Percentiles rank a stretch among this genome's conserved stretches.
Evolutionary conservation across 2,113 vertebrate genomes (phyloP).

Genomic region (Oryzias celebensis): DNA sequence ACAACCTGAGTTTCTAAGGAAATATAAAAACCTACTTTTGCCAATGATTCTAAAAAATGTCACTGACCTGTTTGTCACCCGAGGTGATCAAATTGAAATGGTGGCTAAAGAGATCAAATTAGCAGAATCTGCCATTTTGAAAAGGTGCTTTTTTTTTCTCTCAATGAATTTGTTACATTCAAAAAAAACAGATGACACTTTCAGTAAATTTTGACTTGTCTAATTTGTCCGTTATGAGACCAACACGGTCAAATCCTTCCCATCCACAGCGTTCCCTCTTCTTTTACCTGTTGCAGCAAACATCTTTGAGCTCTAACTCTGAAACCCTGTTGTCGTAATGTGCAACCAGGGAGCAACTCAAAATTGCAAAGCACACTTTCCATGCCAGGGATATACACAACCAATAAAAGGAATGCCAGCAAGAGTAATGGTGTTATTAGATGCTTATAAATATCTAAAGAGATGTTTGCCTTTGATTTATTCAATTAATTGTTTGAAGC

Average conservation of each 20-base stretch:
- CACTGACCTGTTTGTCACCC: no score
- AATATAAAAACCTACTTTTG: no score
- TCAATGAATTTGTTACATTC: no score
- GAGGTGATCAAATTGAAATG: no score
- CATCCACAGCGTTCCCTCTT: conserved; percentile 32
- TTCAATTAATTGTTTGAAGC: conserved; percentile 63
- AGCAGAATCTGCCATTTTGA: no score
- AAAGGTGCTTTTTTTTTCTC: no score
- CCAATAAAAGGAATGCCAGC: conserved; percentile 71
- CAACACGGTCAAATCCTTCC: conserved; percentile 43
- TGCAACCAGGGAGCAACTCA: conserved; percentile 49
- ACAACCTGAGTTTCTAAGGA: no score
- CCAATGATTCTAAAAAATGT: no score
- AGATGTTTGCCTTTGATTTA: conserved; percentile 72
- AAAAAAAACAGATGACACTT: no score
- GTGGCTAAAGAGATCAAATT: no score
- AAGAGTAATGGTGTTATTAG: conserved; percentile 74
- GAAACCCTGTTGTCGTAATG: conserved; percentile 40
- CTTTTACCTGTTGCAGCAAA: conserved; percentile 52
- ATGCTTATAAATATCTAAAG: conserved; percentile 77
- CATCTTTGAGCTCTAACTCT: conserved; percentile 47
- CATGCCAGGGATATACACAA: conserved; percentile 48
- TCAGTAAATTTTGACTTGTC: no score
- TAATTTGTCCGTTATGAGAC: no score
- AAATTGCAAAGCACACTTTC: conserved; percentile 41